Base-by-base conservation (phyloP, 2,888 invertebrate genomes). In the Lycophotia porphyrea region DNA sequence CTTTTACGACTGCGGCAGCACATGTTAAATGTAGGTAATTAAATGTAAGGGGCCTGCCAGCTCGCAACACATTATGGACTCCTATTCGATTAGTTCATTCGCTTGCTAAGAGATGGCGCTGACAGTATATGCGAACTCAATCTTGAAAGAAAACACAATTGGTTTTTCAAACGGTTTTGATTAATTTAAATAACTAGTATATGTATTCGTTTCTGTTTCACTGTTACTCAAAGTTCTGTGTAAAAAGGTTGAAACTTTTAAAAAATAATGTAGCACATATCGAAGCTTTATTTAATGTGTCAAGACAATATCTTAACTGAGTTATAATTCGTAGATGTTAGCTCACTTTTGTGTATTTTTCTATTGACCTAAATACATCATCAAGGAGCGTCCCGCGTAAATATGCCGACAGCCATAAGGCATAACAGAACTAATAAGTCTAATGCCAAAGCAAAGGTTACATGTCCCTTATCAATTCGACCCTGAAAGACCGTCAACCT, bases 401-500 rank as follows among this genome's bases (percentile, higher is more conserved):
- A 84, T 77, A 84, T 66, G 24, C 27, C n/a, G n/a, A n/a, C 15
- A 44, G 24, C 36, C 21, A 27, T 58, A 76, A 44, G 42, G 44
- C 34, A 60, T 39, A 63, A 78, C 31, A 49, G 49, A 78, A 82
- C 78, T 85, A 84, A 82, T 81, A 88, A 82, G 76, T 82, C 80
- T 87, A 89, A 88, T 81, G 76, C 82, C 76, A 80, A 84, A 85
- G 84, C 76, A 88, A 85, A 87, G 82, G 82, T 88, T 76, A 82
- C 77, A 63, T 74, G 83, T 80, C 81, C 88, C 88, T 93, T 91
- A 92, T 91, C 91, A 90, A 87, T 84, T 85, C 77, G 93, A 88
- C 94, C 93, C 83, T 93, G 93, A 89, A 88, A 84, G 75, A 80
- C 74, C 66, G 63, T 69, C 80, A 89, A 90, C 93, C 94, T 93